Conservation (phyloP, 2,113 vertebrate species). For the Larimichthys crocea region DNA sequence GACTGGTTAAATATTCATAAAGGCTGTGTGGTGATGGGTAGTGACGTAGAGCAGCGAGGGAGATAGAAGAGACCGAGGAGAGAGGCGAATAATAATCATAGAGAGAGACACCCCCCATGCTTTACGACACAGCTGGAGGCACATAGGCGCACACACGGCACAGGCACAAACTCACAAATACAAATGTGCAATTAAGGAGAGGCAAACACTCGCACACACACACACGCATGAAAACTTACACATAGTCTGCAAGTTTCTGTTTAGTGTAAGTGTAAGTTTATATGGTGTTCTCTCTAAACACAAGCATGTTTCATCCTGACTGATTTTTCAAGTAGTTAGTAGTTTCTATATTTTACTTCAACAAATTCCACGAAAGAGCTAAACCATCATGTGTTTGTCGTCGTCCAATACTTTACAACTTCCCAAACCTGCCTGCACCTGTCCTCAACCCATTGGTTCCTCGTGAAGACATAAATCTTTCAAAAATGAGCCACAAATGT, state of each 20-base stretch:
- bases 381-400: not conserved
- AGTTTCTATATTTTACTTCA: not conserved
- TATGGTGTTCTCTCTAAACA: slow-evolving; percentile 3
- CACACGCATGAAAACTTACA: slow-evolving; percentile 20
- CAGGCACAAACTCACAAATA: slow-evolving; percentile 53
- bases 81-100: slow-evolving; percentile 63
- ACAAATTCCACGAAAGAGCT: not conserved
- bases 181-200: slow-evolving; percentile 60
- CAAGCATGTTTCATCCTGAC: not conserved
- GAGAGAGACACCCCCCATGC: slow-evolving; percentile 55
- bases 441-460: not conserved
- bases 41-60: slow-evolving; percentile 64
- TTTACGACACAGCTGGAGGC: slow-evolving; percentile 69
- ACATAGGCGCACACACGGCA: slow-evolving; percentile 18
- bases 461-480: not conserved
- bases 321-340: slow-evolving; percentile 8
- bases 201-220: slow-evolving; percentile 34
- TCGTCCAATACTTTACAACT: not conserved
- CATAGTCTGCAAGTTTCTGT: not conserved
- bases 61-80: slow-evolving; percentile 52
- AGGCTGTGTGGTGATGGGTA: slow-evolving; percentile 55
- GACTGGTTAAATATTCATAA: slow-evolving; percentile 76
- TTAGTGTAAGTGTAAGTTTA: too few species aligned
- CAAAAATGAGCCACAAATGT: not conserved
- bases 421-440: accelerated